Base-by-base conservation (phyloP, 2,888 invertebrate genomes). In the Bombylius discolor region DNA sequence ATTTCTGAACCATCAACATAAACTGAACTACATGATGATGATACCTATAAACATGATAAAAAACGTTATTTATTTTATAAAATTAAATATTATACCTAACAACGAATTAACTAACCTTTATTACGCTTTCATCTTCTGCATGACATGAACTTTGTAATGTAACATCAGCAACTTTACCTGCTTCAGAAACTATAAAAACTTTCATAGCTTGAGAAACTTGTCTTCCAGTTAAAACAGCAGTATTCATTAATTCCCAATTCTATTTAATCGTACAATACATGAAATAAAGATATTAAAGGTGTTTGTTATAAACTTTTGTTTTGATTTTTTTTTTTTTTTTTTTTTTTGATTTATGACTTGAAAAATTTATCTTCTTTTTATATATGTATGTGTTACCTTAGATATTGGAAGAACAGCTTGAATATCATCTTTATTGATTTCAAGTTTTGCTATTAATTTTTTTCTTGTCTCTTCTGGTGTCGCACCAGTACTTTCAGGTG, bases 1-100 rank as follows among this genome's bases (percentile, higher is more conserved):
- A 90, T 89, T 76, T 97, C 96, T 7, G 94, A 92, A 0, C 96
- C 96, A 71, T 96, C 96, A 36, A 97, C 87, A 75, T 95, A 97
- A 5, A 97, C 94, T 23, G 92, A 92, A 65, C 94, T 93, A 75
- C 97, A 97, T 5, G 94, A 93, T 9, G 93, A 89, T 5, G 95
- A 92, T 34, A 96, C 95, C 95, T 96, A 52, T 32, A 59, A 53
- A 44, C 13, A 31, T 48, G 23, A 31, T 48, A 12, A 23, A 1
- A 23, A 23, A 23, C 23, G 23, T 23, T 23, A 48, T 53, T 31
- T 44, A 44, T 44, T 44, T 23, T 23, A 23, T 52, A 47, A 46
- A 49, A 47, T 48, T 11, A 14, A 31, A 3, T 13, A 31, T 31
- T 33, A 51, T 12, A 13, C 44, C 49, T 14, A 6, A 47, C 34